These are phyloP conservation scores for Meda fulgida DNA, from an alignment of 2,797 vertebrate species.

Conservation along the genomic window DNA sequence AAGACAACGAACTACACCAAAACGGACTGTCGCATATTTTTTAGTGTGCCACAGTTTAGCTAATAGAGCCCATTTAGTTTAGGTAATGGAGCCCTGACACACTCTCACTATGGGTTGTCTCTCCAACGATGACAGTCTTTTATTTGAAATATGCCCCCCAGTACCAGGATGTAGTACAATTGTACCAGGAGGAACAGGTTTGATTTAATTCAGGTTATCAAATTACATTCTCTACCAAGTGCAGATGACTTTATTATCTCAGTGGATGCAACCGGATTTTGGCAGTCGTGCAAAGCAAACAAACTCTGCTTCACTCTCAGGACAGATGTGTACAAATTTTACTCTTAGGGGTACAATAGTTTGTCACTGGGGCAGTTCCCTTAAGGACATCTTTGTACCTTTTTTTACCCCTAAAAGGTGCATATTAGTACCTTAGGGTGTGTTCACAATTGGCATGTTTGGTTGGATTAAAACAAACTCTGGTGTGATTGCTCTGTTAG, in stretches of 20 bases:
- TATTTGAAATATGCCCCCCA: conserved; percentile 48
- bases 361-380: neutral
- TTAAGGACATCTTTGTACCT: neutral
- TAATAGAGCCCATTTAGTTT: neutral
- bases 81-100: neutral
- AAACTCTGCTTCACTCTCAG: neutral
- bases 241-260: neutral
- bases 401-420: neutral
- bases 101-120: conserved; percentile 7
- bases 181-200: conserved; percentile 45
- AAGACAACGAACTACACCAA: conserved; percentile 21
- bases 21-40: conserved; percentile 7
- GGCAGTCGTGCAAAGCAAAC: neutral
- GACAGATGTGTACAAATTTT: neutral
- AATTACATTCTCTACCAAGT: conserved; percentile 29
- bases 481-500: too few species aligned
- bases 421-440: neutral
- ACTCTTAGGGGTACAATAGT: neutral
- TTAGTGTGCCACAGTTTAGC: neutral
- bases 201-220: conserved; percentile 54
- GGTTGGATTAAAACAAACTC: too few species aligned
- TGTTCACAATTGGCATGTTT: too few species aligned
- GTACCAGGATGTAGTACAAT: conserved; percentile 42
- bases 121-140: neutral
- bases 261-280: neutral